Conservation (phyloP, 2,113 vertebrate genomes). For the Engraulis encrasicolus region DNA sequence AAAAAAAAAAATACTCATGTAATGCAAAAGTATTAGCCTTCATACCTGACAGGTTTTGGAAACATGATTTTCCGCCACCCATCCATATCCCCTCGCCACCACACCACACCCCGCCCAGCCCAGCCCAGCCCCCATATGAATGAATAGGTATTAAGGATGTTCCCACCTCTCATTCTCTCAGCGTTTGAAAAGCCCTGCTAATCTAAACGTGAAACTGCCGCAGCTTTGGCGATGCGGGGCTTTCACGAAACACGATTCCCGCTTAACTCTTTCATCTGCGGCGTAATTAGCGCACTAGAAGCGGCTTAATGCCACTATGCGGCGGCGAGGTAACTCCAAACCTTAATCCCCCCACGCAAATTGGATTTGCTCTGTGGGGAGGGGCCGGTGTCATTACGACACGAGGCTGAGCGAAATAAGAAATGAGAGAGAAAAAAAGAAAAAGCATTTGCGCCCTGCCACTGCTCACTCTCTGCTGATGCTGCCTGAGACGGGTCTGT, state of each 20-base stretch:
- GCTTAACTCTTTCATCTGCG: conserved; percentile 70
- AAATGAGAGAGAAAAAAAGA: too few relatives aligned
- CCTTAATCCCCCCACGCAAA: conserved; percentile 73
- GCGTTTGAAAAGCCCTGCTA: conserved; percentile 42
- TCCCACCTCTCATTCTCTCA: conserved; percentile 28
- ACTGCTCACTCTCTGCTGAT: conserved; percentile 45
- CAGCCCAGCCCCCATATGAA: not conserved
- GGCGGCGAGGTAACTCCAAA: conserved; percentile 67
- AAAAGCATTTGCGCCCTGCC: too few relatives aligned
- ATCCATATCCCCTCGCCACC: too few relatives aligned
- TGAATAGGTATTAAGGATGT: not conserved
- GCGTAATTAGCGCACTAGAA: conserved; percentile 73
- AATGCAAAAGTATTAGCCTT: not conserved
- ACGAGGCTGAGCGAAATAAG: conserved; percentile 32
- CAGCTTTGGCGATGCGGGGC: conserved; percentile 47
- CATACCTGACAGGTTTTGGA: not conserved
- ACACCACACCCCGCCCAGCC: too few relatives aligned
- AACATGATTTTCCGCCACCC: not conserved
- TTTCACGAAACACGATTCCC: conserved; percentile 50
- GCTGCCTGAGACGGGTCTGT: too few relatives aligned
- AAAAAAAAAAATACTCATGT: not conserved
- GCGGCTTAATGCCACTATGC: conserved; percentile 64
- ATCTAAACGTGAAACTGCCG: conserved; percentile 52
- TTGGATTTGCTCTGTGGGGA: conserved; percentile 72
- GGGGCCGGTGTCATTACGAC: conserved; percentile 62